A percentile compares a stretch with the other conserved stretches of the same genome.
Evolutionary conservation across 2,797 vertebrate genomes (phyloP).

Genomic region (Tolypeutes matacus): DNA sequence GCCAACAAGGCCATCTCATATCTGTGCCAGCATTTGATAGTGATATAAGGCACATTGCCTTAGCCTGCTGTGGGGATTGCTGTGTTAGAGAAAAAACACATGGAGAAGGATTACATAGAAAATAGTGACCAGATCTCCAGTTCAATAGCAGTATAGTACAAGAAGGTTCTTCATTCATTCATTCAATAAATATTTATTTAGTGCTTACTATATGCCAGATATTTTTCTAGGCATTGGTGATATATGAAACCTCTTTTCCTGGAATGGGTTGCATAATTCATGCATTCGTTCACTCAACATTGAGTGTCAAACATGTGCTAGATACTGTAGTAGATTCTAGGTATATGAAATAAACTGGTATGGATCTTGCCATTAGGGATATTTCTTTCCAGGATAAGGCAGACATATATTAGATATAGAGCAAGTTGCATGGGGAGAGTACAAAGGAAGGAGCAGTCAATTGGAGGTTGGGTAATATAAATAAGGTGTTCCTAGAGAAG

Average conservation of each 20-base stretch:
- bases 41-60: neutral
- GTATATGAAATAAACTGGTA: neutral
- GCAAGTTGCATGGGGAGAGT: neutral
- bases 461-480: neutral
- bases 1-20: neutral
- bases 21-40: neutral
- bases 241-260: neutral
- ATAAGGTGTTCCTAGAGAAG: neutral
- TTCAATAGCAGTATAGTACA: neutral
- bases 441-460: neutral
- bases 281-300: neutral
- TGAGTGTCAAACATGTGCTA: neutral
- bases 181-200: neutral
- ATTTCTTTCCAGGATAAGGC: neutral
- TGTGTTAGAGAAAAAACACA: neutral
- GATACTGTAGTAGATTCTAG: neutral
- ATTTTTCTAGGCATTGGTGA: neutral
- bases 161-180: neutral
- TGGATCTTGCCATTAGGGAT: neutral
- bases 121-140: conserved; percentile 1
- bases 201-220: neutral
- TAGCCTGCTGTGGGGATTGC: neutral
- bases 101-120: neutral
- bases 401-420: neutral
- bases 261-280: neutral